phyloP scores from a whole-genome alignment of 2,888 invertebrate species.

The Eretmocerus hayati region DNA sequence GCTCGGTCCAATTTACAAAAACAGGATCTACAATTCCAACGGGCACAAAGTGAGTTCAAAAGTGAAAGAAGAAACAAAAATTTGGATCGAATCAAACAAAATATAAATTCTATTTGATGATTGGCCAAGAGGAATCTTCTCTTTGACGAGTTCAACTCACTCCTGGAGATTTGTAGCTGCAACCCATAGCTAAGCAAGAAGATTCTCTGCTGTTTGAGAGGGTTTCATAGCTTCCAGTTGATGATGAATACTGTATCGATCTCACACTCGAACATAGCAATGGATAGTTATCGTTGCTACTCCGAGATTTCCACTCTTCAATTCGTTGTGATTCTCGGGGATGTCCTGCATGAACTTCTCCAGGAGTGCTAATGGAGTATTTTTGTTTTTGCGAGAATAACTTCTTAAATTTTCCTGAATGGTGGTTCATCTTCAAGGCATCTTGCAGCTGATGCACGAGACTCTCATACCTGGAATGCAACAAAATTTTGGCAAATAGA shows the following conservation, averaged over 20 bases:
- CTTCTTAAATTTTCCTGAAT: conserved; percentile 7
- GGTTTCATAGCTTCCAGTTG: not conserved
- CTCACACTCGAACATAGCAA: not conserved
- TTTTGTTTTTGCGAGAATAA: conserved; percentile 7
- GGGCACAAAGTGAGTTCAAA: too few species aligned
- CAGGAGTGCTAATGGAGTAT: not conserved
- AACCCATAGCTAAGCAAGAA: not conserved
- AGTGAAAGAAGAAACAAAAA: too few species aligned
- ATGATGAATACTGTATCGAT: too few species aligned
- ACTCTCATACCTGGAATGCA: conserved; percentile 32
- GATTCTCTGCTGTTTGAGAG: not conserved
- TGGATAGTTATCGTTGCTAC: not conserved
- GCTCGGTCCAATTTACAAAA: too few species aligned
- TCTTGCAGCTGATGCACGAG: conserved; percentile 30
- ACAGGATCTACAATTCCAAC: too few species aligned
- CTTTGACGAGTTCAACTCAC: not conserved
- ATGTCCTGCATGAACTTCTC: too few species aligned
- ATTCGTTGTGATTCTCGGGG: too few species aligned
- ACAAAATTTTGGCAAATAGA: too few species aligned
- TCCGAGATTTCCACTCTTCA: conserved; percentile 2
- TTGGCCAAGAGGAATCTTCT: too few species aligned
- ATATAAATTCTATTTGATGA: too few species aligned
- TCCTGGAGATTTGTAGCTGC: not conserved
- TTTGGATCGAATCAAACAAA: too few species aligned
- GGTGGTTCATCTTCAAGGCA: conserved; percentile 23